Conservation (phyloP, 1,140 invertebrate species). For the Zophobas morio region DNA sequence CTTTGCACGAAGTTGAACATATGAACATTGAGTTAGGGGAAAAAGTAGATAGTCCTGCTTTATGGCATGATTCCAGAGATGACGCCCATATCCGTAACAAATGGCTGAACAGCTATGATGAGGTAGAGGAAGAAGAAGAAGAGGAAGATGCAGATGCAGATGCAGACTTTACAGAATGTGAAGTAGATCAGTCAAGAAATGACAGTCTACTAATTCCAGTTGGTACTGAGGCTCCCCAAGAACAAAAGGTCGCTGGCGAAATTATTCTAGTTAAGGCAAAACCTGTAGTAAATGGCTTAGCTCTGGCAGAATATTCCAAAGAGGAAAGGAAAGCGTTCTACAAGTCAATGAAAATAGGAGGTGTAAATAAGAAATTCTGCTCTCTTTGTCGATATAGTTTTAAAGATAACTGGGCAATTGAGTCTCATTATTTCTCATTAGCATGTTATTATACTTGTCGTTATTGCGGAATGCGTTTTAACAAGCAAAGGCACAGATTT, state of each 20-base stretch:
- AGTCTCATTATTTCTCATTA: constrained; percentile 64
- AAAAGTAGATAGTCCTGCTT: constrained; percentile 60
- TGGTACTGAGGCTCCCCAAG: constrained; percentile 35
- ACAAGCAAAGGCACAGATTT: constrained; percentile 63
- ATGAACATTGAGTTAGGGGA: constrained; percentile 62
- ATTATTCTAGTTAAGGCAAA: constrained; percentile 48
- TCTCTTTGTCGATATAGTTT: constrained; percentile 65
- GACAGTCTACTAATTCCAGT: constrained; percentile 59
- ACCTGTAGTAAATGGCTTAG: constrained; percentile 58
- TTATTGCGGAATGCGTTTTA: constrained; percentile 66
- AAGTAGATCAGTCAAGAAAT: constrained; percentile 49
- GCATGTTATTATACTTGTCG: constrained; percentile 64
- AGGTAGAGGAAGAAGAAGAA: constrained; percentile 51
- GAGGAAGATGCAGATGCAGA: neutral
- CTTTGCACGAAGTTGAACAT: constrained; percentile 62
- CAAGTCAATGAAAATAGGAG: constrained; percentile 60
- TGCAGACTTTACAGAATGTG: constrained; percentile 45
- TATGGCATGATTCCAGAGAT: constrained; percentile 54
- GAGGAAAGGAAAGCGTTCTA: constrained; percentile 61
- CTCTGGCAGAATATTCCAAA: constrained; percentile 62
- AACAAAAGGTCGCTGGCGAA: constrained; percentile 49
- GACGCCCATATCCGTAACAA: constrained; percentile 59
- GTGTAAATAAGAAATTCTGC: constrained; percentile 65
- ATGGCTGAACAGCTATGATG: constrained; percentile 62
- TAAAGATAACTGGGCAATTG: constrained; percentile 67